These are phyloP conservation scores for Panurus biarmicus DNA, from an alignment of 2,113 vertebrate species.

Conservation along the genomic window DNA sequence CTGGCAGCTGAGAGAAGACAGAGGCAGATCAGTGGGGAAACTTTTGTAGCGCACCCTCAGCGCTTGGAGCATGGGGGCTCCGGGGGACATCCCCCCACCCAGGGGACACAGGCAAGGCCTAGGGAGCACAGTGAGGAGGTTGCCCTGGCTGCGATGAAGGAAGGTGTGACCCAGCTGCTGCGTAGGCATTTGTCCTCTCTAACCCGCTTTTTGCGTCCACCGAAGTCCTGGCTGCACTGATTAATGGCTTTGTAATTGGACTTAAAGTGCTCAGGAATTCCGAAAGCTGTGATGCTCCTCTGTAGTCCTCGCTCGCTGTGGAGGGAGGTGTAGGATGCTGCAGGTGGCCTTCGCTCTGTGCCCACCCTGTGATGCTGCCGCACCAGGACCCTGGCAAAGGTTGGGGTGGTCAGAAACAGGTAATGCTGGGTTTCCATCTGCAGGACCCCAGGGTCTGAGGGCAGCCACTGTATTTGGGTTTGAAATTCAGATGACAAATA, in stretches of 20 bases:
- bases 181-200: not conserved
- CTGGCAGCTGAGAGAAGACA: not conserved
- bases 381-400: not conserved
- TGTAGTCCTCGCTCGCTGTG: rapidly evolving
- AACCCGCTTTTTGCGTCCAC: not conserved
- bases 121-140: not conserved
- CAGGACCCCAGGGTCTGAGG: not conserved
- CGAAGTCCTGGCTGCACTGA: not conserved
- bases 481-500: not conserved
- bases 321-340: not conserved
- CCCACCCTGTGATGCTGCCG: not conserved
- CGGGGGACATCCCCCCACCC: too few species aligned
- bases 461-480: not conserved
- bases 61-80: not conserved
- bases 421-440: not conserved
- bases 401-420: not conserved
- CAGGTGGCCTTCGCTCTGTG: not conserved
- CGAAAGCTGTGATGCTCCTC: not conserved
- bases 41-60: not conserved
- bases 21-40: not conserved
- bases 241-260: not conserved
- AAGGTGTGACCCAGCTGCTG: not conserved
- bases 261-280: not conserved
- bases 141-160: not conserved
- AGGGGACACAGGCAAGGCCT: not conserved